phyloP scores from a whole-genome alignment of 2,797 vertebrate species.

The Hippopotamyrus pictus region DNA sequence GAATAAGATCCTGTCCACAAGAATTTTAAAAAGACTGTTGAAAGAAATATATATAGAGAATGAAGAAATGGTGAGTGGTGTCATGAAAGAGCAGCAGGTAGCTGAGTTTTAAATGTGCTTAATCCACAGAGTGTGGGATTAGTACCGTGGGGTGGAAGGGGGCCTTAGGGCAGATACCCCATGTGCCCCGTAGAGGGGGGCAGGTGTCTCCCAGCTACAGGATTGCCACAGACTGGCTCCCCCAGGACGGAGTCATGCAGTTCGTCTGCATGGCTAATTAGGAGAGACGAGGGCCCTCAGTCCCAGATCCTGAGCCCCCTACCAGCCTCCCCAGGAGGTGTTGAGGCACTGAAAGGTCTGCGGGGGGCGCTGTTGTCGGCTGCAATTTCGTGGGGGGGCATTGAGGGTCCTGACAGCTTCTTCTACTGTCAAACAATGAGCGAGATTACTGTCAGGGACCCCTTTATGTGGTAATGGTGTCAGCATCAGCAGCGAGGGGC shows the following conservation, averaged over 20 bases:
- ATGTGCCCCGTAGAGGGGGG: neutral
- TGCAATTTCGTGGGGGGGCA: conserved; percentile 5
- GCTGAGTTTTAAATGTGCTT: conserved; percentile 56
- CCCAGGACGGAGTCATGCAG: conserved; percentile 2
- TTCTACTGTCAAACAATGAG: conserved; percentile 44
- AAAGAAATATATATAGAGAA: conserved; percentile 4
- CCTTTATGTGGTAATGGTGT: conserved; percentile 28
- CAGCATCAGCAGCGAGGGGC: conserved; percentile 10
- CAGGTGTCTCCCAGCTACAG: conserved; percentile 30
- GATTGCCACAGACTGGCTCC: conserved; percentile 32
- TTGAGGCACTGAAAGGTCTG: neutral
- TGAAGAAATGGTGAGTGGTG: conserved; percentile 26
- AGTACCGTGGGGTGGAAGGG: conserved; percentile 45
- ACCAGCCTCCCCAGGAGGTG: neutral
- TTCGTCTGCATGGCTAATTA: conserved; percentile 34
- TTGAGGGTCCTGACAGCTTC: conserved; percentile 45
- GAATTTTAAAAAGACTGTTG: neutral
- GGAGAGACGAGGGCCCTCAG: conserved; percentile 14
- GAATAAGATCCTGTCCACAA: neutral
- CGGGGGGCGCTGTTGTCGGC: neutral
- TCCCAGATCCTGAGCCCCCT: neutral
- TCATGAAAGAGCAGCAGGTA: conserved; percentile 47
- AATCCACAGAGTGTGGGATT: conserved; percentile 63
- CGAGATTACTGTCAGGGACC: conserved; percentile 39
- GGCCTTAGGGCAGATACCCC: conserved; percentile 11